Evolutionary conservation across 2,113 vertebrate species (phyloP).

Genomic region (Chascanopsetta lugubris): DNA sequence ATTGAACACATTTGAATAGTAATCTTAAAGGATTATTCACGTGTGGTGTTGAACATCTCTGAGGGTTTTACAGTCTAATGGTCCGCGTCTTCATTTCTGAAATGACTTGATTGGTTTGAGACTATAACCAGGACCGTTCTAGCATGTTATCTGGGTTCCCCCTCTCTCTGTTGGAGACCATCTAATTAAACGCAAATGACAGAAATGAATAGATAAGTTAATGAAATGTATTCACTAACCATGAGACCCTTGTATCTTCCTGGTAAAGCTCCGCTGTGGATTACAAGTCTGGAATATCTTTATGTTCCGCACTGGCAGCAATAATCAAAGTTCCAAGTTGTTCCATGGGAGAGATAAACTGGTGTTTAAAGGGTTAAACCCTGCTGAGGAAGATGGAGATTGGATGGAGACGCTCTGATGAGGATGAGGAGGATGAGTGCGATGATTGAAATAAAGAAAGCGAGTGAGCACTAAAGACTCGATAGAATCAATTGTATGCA

Average conservation of each 20-base stretch:
- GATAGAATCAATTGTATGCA: constrained; percentile 4
- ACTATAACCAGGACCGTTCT: neutral
- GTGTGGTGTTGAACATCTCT: no score
- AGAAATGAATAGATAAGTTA: constrained; percentile 25
- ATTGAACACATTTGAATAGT: no score
- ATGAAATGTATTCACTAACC: constrained; percentile 20
- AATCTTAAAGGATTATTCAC: neutral
- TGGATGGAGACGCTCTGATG: neutral
- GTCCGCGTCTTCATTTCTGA: neutral
- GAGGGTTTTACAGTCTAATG: neutral
- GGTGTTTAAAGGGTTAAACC: constrained; percentile 35
- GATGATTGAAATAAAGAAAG: constrained; percentile 1
- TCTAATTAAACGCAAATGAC: constrained; percentile 2
- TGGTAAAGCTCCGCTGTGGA: constrained; percentile 28
- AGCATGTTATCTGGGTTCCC: constrained; percentile 1
- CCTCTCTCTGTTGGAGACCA: neutral
- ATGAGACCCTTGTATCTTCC: constrained; percentile 32
- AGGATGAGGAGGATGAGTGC: neutral
- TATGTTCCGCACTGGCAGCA: constrained; percentile 44
- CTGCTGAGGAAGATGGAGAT: no score
- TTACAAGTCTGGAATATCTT: constrained; percentile 33
- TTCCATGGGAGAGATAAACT: constrained; percentile 36
- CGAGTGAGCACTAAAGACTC: neutral
- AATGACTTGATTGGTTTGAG: constrained; percentile 1
- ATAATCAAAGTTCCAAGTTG: constrained; percentile 43